phyloP scores from a whole-genome alignment of 2,888 invertebrate genomes.

The Sericinus montela region DNA sequence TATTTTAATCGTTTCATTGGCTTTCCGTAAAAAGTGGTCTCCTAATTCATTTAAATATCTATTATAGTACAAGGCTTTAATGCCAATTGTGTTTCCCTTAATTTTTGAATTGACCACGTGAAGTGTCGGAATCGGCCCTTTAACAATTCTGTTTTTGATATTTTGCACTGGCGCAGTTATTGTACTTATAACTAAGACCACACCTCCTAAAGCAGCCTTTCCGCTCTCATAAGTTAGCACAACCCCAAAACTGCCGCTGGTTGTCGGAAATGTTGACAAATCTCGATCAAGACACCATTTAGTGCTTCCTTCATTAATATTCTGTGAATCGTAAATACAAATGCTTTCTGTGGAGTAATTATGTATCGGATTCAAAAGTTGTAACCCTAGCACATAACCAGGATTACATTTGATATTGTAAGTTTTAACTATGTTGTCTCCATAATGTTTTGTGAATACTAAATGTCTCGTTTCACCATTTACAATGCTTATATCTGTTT shows the following conservation, averaged over 20 bases:
- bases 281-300: constrained; percentile 91
- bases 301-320: constrained; percentile 81
- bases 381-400: constrained; percentile 92
- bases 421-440: constrained; percentile 76
- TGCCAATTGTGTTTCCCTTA: constrained; percentile 88
- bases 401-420: constrained; percentile 86
- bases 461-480: constrained; percentile 89
- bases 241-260: constrained; percentile 90
- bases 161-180: constrained; percentile 86
- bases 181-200: constrained; percentile 88
- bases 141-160: constrained; percentile 84
- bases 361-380: constrained; percentile 93
- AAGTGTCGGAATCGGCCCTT: constrained; percentile 89
- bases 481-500: constrained; percentile 80
- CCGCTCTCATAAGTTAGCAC: constrained; percentile 91
- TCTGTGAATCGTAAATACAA: constrained; percentile 86
- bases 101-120: constrained; percentile 86
- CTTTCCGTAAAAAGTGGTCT: constrained; percentile 91
- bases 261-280: constrained; percentile 92
- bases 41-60: constrained; percentile 91
- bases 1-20: constrained; percentile 91
- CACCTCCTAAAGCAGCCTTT: constrained; percentile 86
- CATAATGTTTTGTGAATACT: constrained; percentile 83
- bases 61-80: constrained; percentile 92
- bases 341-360: constrained; percentile 93